Evolutionary conservation across 2,113 vertebrate genomes (phyloP).

Genomic region (Cyrtonyx montezumae): DNA sequence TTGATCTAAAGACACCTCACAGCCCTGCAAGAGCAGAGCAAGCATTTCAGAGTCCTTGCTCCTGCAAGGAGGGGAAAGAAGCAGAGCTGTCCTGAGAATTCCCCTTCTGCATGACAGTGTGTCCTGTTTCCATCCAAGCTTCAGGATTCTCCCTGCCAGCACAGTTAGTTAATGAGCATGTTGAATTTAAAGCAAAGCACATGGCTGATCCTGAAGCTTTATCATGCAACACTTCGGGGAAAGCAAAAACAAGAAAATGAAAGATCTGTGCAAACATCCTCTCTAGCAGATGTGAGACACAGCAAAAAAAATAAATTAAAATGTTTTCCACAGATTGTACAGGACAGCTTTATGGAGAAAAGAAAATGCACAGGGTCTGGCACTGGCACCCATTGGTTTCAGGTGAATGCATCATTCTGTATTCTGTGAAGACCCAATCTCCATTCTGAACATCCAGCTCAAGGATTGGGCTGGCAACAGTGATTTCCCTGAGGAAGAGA

Average conservation of each 20-base stretch:
- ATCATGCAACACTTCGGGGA: background rate
- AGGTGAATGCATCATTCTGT: background rate
- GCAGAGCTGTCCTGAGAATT: background rate
- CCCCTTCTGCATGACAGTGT: background rate
- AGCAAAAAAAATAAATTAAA: background rate
- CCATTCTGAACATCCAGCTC: background rate
- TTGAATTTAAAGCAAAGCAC: slow-evolving; percentile 11
- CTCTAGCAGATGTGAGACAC: background rate
- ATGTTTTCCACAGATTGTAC: background rate
- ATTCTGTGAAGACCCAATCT: background rate
- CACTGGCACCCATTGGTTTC: background rate
- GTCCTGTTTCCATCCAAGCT: background rate
- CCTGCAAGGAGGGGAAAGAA: background rate
- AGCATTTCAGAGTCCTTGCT: background rate
- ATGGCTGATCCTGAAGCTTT: background rate
- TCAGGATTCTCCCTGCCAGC: background rate
- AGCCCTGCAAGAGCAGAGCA: background rate
- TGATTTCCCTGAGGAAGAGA: background rate
- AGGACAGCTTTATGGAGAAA: background rate
- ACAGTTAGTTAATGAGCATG: slow-evolving; percentile 14
- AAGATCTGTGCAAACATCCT: background rate
- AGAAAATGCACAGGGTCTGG: background rate
- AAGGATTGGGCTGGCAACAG: background rate
- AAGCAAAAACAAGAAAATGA: background rate
- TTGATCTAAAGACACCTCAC: background rate